Evolutionary conservation across 2,888 invertebrate genomes (phyloP).

Genomic region (Agrotis puta): DNA sequence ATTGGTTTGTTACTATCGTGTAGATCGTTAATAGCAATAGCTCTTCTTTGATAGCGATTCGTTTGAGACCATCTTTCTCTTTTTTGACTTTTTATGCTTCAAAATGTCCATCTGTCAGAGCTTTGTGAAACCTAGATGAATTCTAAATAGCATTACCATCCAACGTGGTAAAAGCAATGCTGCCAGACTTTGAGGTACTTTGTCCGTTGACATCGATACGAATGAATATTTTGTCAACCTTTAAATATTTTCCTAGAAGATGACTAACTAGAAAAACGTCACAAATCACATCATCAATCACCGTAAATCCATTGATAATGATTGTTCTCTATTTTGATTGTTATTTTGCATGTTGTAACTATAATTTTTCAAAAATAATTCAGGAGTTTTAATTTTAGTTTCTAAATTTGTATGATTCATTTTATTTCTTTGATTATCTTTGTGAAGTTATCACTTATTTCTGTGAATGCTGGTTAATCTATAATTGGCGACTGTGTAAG

Average conservation of each 20-base stretch:
- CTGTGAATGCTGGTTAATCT: no score
- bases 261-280: neutral
- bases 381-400: no score
- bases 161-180: no score
- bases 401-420: no score
- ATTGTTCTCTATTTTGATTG: neutral
- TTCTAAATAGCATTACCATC: neutral
- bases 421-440: no score
- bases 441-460: no score
- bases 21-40: neutral
- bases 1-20: neutral
- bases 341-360: neutral
- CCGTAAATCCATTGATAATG: neutral
- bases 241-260: neutral
- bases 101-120: neutral
- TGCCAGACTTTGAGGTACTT: no score
- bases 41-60: neutral
- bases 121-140: fast-evolving
- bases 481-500: no score
- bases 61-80: neutral
- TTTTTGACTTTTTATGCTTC: no score
- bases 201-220: no score
- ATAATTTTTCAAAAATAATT: slow-evolving; percentile 6
- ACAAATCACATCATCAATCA: neutral
- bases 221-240: no score